phyloP scores from a whole-genome alignment of 2,113 vertebrate genomes.

The Calyptomena viridis region DNA sequence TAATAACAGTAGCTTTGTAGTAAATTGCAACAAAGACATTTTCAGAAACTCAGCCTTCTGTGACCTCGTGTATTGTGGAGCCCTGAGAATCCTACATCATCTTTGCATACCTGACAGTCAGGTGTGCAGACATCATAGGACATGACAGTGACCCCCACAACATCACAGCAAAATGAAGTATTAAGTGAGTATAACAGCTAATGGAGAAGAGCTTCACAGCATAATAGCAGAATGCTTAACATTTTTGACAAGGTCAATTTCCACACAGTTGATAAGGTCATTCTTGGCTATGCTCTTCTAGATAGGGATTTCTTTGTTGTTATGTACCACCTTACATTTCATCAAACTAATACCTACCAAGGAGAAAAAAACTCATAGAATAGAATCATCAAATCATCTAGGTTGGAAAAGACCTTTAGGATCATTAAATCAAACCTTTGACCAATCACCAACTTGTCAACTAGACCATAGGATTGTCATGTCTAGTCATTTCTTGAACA shows the following conservation, averaged over 20 bases:
- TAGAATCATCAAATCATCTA: not conserved
- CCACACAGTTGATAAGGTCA: not conserved
- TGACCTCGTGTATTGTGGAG: not conserved
- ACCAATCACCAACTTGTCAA: not conserved
- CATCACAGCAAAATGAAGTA: not conserved
- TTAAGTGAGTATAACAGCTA: not conserved
- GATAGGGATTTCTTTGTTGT: not conserved
- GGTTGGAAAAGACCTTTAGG: not conserved
- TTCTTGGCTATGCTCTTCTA: not conserved
- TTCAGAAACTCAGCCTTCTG: not conserved
- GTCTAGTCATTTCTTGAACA: not conserved
- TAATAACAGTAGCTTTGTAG: not conserved
- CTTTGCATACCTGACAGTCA: not conserved
- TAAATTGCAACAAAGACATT: not conserved
- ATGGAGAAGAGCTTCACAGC: not conserved
- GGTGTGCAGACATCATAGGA: not conserved
- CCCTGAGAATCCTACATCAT: rapidly evolving
- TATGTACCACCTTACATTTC: not conserved
- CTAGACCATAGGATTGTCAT: too few relatives aligned
- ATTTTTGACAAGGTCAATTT: slow-evolving; percentile 1
- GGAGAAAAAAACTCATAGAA: not conserved
- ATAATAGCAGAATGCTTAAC: not conserved
- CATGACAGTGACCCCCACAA: not conserved
- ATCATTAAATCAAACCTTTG: not conserved
- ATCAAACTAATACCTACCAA: not conserved